Evolutionary conservation across 2,888 invertebrate species (phyloP).

Genomic region (Dugesia japonica): DNA sequence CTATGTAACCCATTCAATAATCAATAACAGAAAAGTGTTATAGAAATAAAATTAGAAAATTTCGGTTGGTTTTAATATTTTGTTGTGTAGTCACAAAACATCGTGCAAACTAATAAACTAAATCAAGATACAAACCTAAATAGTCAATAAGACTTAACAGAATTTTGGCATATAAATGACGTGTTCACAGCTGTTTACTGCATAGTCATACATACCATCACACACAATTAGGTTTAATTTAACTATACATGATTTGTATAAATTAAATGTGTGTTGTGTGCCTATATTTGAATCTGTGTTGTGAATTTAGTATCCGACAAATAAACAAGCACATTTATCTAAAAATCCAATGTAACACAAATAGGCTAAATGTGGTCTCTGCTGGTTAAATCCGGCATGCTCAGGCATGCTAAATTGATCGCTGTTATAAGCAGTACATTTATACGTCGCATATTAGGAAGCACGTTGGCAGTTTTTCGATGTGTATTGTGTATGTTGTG

Average conservation of each 20-base stretch:
- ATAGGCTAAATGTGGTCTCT: constrained; percentile 15
- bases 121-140: constrained; percentile 4
- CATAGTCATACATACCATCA: neutral
- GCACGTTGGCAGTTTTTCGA: constrained; percentile 20
- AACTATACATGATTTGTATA: neutral
- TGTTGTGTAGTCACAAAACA: constrained; percentile 12
- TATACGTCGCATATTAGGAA: constrained; percentile 15
- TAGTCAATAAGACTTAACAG: constrained; percentile 7
- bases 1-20: constrained; percentile 9
- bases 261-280: neutral
- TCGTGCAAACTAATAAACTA: constrained; percentile 14
- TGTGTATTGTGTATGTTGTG: neutral
- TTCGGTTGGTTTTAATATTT: neutral
- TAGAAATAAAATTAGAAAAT: neutral
- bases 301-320: neutral
- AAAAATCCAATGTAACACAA: neutral
- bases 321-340: constrained; percentile 17
- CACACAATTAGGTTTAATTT: neutral
- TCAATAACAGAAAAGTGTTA: constrained; percentile 6
- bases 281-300: neutral
- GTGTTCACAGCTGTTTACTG: constrained; percentile 20
- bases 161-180: neutral
- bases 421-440: neutral
- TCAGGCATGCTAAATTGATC: constrained; percentile 20
- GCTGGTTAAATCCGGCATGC: constrained; percentile 16